Percentiles rank a stretch among this genome's conserved stretches.
Evolutionary conservation across 2,888 invertebrate genomes (phyloP).

Genomic region (Furcula furcula): DNA sequence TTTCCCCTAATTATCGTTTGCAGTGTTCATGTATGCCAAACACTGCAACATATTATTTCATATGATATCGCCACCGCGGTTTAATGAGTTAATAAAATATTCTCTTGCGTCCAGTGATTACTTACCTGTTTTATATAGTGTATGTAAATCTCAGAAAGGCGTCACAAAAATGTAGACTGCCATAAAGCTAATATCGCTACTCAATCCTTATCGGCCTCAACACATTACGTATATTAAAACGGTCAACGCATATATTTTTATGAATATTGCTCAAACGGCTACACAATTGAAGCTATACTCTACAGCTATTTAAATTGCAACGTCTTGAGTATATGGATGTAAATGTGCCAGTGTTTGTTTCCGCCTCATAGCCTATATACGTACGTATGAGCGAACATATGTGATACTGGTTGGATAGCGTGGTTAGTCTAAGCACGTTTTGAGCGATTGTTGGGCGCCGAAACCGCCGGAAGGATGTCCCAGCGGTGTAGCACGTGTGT

Average conservation of each 20-base stretch:
- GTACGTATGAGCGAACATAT: conserved; percentile 13
- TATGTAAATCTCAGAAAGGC: too few relatives aligned
- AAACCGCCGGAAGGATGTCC: conserved; percentile 67
- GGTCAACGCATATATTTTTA: conserved; percentile 1
- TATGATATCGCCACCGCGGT: too few relatives aligned
- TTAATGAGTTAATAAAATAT: too few relatives aligned
- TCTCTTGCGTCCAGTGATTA: too few relatives aligned
- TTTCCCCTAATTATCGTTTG: too few relatives aligned
- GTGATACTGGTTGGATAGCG: background rate
- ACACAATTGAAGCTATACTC: background rate
- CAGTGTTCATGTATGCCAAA: too few relatives aligned
- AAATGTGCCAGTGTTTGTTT: conserved; percentile 19
- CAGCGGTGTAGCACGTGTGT: conserved; percentile 40
- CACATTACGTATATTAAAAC: background rate
- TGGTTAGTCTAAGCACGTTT: conserved; percentile 51
- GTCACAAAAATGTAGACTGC: background rate
- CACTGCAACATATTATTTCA: too few relatives aligned
- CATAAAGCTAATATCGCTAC: conserved; percentile 5
- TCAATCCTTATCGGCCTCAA: background rate
- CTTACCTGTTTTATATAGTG: too few relatives aligned
- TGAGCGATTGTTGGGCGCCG: conserved; percentile 45
- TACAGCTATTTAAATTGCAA: conserved; percentile 8
- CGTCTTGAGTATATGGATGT: background rate
- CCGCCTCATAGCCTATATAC: too few relatives aligned
- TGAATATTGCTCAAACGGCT: background rate